These are phyloP conservation scores for Papilio demoleus DNA, from an alignment of 2,888 invertebrate genomes.

Conservation along the genomic window DNA sequence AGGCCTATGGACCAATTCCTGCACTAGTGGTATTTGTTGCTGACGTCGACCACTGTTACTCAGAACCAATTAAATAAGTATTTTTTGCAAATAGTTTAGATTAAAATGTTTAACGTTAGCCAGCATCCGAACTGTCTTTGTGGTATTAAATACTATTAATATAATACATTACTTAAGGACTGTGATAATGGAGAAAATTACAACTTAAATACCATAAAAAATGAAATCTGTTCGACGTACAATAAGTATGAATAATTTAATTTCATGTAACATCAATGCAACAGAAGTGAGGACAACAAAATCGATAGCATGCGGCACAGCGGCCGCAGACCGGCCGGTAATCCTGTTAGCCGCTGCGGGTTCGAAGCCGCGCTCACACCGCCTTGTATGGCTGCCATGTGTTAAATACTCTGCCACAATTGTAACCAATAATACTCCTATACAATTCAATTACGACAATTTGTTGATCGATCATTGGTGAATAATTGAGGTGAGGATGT, in stretches of 20 bases:
- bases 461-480: background rate
- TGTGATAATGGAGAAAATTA: no score
- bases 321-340: constrained; percentile 5
- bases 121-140: no score
- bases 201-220: no score
- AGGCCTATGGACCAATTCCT: no score
- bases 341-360: constrained; percentile 32
- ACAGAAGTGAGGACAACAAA: constrained; percentile 10
- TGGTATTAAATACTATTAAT: no score
- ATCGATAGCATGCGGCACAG: constrained; percentile 22
- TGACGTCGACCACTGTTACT: no score
- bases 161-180: no score
- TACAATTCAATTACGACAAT: background rate
- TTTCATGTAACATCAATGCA: background rate
- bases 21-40: no score
- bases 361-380: constrained; percentile 27
- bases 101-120: no score
- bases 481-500: background rate
- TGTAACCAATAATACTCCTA: background rate
- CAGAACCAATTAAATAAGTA: no score
- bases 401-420: constrained; percentile 25
- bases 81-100: no score
- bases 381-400: constrained; percentile 29
- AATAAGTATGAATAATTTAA: background rate
- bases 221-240: no score